Evolutionary conservation across 2,888 invertebrate species (phyloP).

Genomic region (Dendrolimus pini): DNA sequence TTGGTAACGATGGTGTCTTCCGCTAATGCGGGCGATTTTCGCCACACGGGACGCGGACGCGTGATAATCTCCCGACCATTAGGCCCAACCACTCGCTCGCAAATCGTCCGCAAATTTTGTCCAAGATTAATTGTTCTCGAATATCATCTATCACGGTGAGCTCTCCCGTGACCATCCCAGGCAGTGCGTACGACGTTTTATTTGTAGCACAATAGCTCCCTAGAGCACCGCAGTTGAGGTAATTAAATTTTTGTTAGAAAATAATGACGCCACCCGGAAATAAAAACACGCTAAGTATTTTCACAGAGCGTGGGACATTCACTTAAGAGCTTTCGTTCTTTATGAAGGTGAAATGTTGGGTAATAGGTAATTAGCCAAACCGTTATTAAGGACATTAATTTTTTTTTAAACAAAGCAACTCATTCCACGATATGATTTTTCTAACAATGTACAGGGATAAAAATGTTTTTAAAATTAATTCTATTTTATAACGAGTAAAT

Average conservation of each 20-base stretch:
- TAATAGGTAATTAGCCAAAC: conserved; percentile 20
- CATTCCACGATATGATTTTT: background rate
- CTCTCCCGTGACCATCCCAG: conserved; percentile 67
- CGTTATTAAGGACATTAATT: conserved; percentile 2
- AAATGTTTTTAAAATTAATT: no score
- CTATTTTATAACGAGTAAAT: no score
- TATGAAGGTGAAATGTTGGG: conserved; percentile 20
- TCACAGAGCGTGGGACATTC: conserved; percentile 21
- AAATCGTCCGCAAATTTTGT: conserved; percentile 77
- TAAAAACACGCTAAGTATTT: conserved; percentile 31
- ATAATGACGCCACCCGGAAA: conserved; percentile 34
- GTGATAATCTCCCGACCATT: conserved; percentile 72
- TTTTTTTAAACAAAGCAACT: background rate
- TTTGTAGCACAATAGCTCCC: conserved; percentile 60
- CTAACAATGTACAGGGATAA: background rate
- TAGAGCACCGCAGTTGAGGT: conserved; percentile 48
- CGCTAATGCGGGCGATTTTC: conserved; percentile 58
- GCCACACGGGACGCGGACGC: conserved; percentile 47
- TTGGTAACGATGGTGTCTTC: conserved; percentile 37
- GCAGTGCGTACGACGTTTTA: conserved; percentile 72
- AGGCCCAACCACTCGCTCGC: conserved; percentile 73
- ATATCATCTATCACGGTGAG: conserved; percentile 75
- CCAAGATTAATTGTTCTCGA: conserved; percentile 76
- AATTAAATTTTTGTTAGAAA: conserved; percentile 58
- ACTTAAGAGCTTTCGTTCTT: conserved; percentile 20